Evolutionary conservation across 2,888 invertebrate species (phyloP).

Genomic region (Ellobium chinense): DNA sequence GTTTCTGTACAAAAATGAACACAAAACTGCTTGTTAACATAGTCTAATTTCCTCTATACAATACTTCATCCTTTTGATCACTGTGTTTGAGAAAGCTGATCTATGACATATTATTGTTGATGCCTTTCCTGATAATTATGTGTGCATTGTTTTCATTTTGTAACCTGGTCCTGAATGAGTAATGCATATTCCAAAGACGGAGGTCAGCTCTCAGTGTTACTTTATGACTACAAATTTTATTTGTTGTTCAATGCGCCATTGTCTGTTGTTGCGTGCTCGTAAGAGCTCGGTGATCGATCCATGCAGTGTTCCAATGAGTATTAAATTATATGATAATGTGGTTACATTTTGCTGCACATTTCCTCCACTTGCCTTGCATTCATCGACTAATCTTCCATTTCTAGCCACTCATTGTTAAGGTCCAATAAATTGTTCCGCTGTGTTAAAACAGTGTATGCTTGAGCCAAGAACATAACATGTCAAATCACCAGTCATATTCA

Average conservation of each 20-base stretch:
- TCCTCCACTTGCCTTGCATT: constrained; percentile 32
- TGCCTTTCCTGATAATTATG: constrained; percentile 10
- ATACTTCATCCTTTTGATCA: constrained; percentile 20
- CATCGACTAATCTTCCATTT: constrained; percentile 20
- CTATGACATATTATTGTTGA: constrained; percentile 18
- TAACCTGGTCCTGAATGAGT: constrained; percentile 7
- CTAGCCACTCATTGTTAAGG: too few species aligned
- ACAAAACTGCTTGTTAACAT: constrained; percentile 23
- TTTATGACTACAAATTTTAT: constrained; percentile 10
- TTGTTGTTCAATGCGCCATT: constrained; percentile 32
- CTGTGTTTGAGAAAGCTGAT: constrained; percentile 1
- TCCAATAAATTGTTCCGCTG: too few species aligned
- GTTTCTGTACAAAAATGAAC: background rate
- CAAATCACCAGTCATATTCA: too few species aligned
- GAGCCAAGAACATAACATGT: too few species aligned
- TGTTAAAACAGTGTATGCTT: too few species aligned
- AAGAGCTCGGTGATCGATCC: constrained; percentile 47
- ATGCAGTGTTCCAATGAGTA: constrained; percentile 47
- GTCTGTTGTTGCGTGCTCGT: constrained; percentile 43
- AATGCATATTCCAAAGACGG: constrained; percentile 41
- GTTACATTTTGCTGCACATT: background rate
- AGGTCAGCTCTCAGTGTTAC: constrained; percentile 20
- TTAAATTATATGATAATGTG: constrained; percentile 10
- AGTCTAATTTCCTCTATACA: constrained; percentile 36
- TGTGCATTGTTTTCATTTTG: background rate